These are phyloP conservation scores for Crambe crambe DNA, from an alignment of 37 sponge, comb jelly and placozoan genomes.

Conservation along the genomic window DNA sequence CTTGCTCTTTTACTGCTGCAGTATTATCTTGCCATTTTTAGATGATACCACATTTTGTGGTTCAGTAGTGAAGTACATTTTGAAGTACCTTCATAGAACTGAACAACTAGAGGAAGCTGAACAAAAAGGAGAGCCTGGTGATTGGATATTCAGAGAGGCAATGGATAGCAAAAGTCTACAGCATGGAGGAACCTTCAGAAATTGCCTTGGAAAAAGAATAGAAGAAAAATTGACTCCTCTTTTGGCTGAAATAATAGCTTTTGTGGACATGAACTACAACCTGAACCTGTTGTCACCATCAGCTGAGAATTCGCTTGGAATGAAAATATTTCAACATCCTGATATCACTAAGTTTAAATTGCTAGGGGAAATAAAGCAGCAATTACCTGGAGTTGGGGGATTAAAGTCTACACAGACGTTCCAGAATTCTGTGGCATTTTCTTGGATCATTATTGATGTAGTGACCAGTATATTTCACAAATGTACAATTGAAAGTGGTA, in stretches of 20 bases:
- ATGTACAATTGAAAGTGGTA: constrained; percentile 3
- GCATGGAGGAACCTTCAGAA: constrained; percentile 36
- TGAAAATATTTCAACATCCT: constrained; percentile 17
- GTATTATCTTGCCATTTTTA: background rate
- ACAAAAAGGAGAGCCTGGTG: background rate
- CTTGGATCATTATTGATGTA: constrained; percentile 48
- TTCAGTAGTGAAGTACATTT: background rate
- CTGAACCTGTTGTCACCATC: background rate
- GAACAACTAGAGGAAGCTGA: too few relatives aligned
- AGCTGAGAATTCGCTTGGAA: constrained; percentile 2
- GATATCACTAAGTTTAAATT: background rate
- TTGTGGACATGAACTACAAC: constrained; percentile 5
- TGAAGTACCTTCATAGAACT: background rate
- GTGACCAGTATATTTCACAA: constrained; percentile 40
- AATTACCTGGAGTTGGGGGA: background rate
- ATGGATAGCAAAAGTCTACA: constrained; percentile 12
- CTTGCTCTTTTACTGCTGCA: too few relatives aligned
- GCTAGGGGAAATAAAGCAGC: background rate
- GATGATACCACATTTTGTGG: background rate
- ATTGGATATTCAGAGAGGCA: constrained; percentile 36
- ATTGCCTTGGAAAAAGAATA: constrained; percentile 7
- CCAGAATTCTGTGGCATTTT: constrained; percentile 57
- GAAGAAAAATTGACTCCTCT: constrained; percentile 24
- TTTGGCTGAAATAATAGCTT: constrained; percentile 27
- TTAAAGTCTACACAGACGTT: background rate